Evolutionary conservation across 2,113 vertebrate genomes (phyloP), one percentile per base, ranked within the genome.

Genomic region (Cyphotilapia sp.): DNA sequence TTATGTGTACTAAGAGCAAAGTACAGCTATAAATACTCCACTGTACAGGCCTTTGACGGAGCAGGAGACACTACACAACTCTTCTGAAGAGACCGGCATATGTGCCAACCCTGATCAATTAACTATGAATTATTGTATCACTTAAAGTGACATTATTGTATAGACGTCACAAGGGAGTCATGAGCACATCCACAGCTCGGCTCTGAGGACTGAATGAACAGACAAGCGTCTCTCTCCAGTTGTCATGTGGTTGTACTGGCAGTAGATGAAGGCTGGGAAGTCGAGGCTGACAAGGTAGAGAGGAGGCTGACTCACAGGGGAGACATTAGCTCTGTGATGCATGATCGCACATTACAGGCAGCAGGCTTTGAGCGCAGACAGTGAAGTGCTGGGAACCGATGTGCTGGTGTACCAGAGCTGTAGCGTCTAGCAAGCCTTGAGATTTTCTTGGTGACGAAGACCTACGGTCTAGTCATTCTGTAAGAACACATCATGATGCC

Each of bases 241-340:
- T 80, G 83, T 93, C 88, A 87, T 87, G 85, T 83, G 90, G 87
- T 83, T 40, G 71, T 84, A 84, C 86, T 94, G 90, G 89, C 92
- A 90, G 85, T 33, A 91, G 92, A 94, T 87, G 88, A 93, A 93
- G 91, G 85, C 87, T 90, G 89, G 87, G 53, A 90, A 87, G 92
- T 80, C 33, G 45, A 85, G 93, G 87, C 87, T 92, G 94, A 92
- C 93, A 85, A 93, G 92, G 91, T 89, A 85, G 82, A 92, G 90
- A 87, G 76, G 45, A 89, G 91, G 85, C 88, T 94, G 94, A 94
- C 94, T 96, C 95, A 96, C 91, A 87, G 90, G 92, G 93, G 94
- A 94, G 88, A 92, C 92, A 92, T 93, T 92, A 93, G 88, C 93
- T 91, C 91, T 89, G 86, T 93, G 93, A 94, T 90, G 91, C 92